Conservation (phyloP, 2,888 invertebrate species). For the Chrysolina americana region DNA sequence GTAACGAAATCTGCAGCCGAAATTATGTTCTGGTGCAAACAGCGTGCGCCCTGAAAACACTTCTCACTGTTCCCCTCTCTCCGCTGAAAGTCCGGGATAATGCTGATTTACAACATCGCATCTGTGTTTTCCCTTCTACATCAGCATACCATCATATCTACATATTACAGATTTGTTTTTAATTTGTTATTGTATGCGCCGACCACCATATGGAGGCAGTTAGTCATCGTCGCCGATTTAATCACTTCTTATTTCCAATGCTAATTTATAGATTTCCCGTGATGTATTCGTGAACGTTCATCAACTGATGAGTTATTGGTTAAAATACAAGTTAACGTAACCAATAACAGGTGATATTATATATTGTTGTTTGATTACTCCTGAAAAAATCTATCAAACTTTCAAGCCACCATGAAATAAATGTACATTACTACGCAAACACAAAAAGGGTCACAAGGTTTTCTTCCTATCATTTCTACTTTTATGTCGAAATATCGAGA, state of each 20-base stretch:
- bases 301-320: not conserved
- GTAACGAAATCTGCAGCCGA: not conserved
- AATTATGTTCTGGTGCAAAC: conserved; percentile 43
- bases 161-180: conserved; percentile 65
- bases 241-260: not conserved
- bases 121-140: conserved; percentile 69
- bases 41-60: conserved; percentile 49
- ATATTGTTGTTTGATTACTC: not conserved
- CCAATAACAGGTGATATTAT: no score
- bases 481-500: no score
- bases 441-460: no score
- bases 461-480: no score
- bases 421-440: no score
- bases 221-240: conserved; percentile 25
- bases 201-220: conserved; percentile 50
- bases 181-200: conserved; percentile 55
- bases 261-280: conserved; percentile 6
- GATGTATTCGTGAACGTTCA: not conserved
- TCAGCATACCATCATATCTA: conserved; percentile 56
- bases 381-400: not conserved
- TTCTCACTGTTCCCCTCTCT: conserved; percentile 54
- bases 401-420: not conserved
- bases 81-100: conserved; percentile 52
- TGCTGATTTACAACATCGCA: conserved; percentile 63
- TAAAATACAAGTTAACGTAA: not conserved